phyloP scores from a whole-genome alignment of 2,888 invertebrate genomes.

The Syrista parreyssii region DNA sequence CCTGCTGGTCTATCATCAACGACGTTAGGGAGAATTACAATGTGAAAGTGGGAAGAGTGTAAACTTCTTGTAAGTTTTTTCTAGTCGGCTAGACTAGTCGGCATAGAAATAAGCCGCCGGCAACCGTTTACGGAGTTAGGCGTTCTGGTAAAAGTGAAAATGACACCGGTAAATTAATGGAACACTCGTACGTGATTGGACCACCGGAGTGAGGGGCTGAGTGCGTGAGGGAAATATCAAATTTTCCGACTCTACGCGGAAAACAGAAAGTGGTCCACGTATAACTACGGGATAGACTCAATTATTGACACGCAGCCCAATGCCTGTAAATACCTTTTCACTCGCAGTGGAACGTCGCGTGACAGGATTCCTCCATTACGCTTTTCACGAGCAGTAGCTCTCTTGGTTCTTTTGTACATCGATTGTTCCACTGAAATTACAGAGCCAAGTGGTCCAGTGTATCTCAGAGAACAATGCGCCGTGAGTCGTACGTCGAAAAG shows the following conservation, averaged over 20 bases:
- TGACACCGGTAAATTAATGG: conserved; percentile 43
- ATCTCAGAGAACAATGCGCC: no score
- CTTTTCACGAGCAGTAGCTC: not conserved
- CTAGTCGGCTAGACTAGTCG: not conserved
- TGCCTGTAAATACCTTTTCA: not conserved
- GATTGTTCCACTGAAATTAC: no score
- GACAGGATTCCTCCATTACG: not conserved
- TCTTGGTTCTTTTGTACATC: not conserved
- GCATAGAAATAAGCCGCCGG: not conserved
- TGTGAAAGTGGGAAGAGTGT: not conserved
- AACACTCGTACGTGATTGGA: conserved; percentile 45
- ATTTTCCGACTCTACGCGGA: conserved; percentile 5
- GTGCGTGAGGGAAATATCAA: conserved; percentile 39
- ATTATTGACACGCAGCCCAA: not conserved
- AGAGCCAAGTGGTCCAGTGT: no score
- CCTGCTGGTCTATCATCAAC: not conserved
- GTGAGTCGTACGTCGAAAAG: no score
- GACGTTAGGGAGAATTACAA: not conserved
- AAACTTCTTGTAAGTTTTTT: not conserved
- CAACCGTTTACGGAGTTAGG: not conserved
- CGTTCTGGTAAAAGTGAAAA: conserved; percentile 24
- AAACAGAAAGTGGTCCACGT: not conserved
- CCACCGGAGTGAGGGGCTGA: conserved; percentile 29
- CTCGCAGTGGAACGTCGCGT: not conserved
- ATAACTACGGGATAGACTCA: not conserved